These are phyloP conservation scores for Xiphorhynchus elegans DNA, from an alignment of 2,113 vertebrate genomes.

Conservation along the genomic window DNA sequence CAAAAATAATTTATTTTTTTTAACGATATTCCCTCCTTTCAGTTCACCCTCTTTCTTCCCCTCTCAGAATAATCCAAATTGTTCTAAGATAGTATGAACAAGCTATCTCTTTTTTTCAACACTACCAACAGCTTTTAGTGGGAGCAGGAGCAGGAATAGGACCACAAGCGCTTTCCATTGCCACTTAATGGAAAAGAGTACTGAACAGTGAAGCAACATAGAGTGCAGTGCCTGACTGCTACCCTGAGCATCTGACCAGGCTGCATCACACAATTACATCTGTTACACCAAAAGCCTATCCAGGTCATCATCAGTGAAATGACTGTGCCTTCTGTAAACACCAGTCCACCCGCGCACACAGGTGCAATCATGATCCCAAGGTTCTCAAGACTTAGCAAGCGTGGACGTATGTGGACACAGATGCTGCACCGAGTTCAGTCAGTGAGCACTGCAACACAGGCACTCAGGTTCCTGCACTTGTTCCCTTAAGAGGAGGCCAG, in stretches of 20 bases:
- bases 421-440: accelerated
- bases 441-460: accelerated
- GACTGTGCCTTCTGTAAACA: background rate
- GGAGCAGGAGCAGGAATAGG: background rate
- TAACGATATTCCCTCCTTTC: background rate
- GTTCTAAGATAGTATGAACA: background rate
- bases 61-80: background rate
- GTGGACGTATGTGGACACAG: accelerated
- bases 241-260: background rate
- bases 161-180: background rate
- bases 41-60: background rate
- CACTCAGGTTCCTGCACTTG: accelerated
- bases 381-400: background rate
- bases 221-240: background rate
- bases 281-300: background rate
- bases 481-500: background rate
- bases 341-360: background rate
- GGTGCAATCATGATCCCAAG: background rate
- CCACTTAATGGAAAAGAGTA: background rate
- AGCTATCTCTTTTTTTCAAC: background rate
- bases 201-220: background rate
- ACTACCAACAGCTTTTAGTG: background rate
- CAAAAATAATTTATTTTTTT: background rate
- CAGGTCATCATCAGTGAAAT: background rate
- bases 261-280: background rate